A percentile compares a stretch with the other conserved stretches of the same genome.
Evolutionary conservation across 2,113 vertebrate genomes (phyloP).

Genomic region (Pseudois nayaur): DNA sequence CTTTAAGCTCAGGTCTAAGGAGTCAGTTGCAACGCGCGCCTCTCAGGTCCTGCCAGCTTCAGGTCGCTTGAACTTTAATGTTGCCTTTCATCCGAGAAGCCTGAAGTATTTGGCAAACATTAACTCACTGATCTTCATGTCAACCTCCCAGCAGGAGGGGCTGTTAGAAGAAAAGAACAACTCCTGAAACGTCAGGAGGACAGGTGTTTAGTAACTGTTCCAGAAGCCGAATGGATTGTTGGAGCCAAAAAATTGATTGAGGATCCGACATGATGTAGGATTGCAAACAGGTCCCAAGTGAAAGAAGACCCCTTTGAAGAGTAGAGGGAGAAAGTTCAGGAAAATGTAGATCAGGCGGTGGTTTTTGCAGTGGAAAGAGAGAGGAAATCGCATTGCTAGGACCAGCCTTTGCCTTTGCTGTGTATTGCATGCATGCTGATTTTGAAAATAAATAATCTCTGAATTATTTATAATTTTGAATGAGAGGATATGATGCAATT

Average conservation of each 20-base stretch:
- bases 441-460: slow-evolving; percentile 18
- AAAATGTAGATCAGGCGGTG: neutral
- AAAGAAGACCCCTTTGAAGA: neutral
- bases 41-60: neutral
- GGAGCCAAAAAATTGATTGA: neutral
- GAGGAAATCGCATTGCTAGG: neutral
- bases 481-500: slow-evolving; percentile 34
- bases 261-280: neutral
- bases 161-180: neutral
- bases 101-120: slow-evolving; percentile 61
- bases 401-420: neutral
- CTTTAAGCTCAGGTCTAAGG: slow-evolving; percentile 18
- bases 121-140: slow-evolving; percentile 33
- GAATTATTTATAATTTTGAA: slow-evolving; percentile 57
- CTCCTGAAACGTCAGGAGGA: neutral
- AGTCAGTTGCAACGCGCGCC: neutral
- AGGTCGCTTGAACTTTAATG: neutral
- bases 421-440: neutral
- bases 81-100: slow-evolving; percentile 48
- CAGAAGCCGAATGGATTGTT: neutral
- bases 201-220: neutral
- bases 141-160: neutral
- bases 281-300: neutral
- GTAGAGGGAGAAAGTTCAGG: neutral
- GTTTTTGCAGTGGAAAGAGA: neutral